Conservation (phyloP, 37 sponge, comb jelly and placozoan species). For the Beroe forskalii region DNA sequence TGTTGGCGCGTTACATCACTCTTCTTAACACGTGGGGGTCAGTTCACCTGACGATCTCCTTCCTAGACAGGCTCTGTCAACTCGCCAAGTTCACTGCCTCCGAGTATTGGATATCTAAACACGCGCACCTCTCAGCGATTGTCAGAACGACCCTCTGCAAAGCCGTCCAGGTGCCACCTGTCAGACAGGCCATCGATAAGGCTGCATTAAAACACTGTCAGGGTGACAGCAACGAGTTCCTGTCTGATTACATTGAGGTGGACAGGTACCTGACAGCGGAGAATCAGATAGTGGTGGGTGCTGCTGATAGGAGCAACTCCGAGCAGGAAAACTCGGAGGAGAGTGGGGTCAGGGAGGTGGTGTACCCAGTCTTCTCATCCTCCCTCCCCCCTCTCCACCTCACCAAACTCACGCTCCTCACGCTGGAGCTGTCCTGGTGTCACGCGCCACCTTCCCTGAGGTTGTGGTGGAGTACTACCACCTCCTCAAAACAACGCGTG, state of each 20-base stretch:
- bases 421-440: not conserved
- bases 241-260: not conserved
- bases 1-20: conserved; percentile 36
- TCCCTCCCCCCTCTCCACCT: conserved; percentile 4
- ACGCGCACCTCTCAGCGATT: conserved; percentile 21
- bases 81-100: conserved; percentile 55
- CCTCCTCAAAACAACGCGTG: not conserved
- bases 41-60: not conserved
- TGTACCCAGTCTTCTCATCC: conserved; percentile 56
- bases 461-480: not conserved
- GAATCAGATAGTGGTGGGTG: not conserved
- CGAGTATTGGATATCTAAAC: conserved; percentile 4
- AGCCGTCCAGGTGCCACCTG: not conserved
- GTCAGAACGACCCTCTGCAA: not conserved
- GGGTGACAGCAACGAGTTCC: conserved; percentile 10
- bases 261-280: conserved; percentile 30
- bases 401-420: not conserved
- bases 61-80: conserved; percentile 30
- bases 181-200: not conserved
- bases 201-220: not conserved
- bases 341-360: not conserved
- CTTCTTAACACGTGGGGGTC: conserved; percentile 56
- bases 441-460: conserved; percentile 1
- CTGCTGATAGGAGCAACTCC: not conserved
- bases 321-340: not conserved